Evolutionary conservation across 1,140 invertebrate genomes (phyloP).

Genomic region (Pogonomyrmex barbatus): DNA sequence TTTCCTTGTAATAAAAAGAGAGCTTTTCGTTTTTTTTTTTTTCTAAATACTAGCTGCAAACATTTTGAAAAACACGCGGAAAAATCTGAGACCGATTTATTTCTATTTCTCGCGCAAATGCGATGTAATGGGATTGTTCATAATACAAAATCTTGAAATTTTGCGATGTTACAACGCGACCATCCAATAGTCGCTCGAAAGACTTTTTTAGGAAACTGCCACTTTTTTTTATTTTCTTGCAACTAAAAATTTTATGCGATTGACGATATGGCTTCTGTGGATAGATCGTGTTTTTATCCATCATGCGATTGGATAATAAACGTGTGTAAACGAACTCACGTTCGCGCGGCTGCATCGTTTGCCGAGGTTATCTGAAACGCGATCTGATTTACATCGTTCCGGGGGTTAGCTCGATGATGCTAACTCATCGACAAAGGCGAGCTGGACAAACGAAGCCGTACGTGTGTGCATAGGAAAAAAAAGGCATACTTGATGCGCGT

Average conservation of each 20-base stretch:
- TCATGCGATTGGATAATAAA: slow-evolving; percentile 16
- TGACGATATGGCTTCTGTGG: background rate
- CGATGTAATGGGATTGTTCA: background rate
- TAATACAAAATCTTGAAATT: background rate
- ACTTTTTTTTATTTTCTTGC: slow-evolving; percentile 6
- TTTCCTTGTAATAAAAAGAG: slow-evolving; percentile 19
- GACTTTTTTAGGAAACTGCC: background rate
- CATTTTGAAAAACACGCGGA: background rate
- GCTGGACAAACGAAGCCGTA: slow-evolving; percentile 38
- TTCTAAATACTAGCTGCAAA: background rate
- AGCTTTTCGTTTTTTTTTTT: background rate
- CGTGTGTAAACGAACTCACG: slow-evolving; percentile 25
- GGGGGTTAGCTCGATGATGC: slow-evolving; percentile 28
- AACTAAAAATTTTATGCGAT: slow-evolving; percentile 30
- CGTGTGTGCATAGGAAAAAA: background rate
- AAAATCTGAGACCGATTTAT: background rate
- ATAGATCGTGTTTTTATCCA: slow-evolving; percentile 18
- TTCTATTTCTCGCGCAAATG: background rate
- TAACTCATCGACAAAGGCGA: slow-evolving; percentile 26
- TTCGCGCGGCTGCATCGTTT: slow-evolving; percentile 18
- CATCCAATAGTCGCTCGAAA: background rate
- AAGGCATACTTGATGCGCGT: background rate
- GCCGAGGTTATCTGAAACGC: slow-evolving; percentile 30
- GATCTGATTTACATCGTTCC: slow-evolving; percentile 52
- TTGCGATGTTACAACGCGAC: background rate